Base-by-base conservation (phyloP, 92 coral and sea anemone genomes). In the Epizoanthus scotinus region DNA sequence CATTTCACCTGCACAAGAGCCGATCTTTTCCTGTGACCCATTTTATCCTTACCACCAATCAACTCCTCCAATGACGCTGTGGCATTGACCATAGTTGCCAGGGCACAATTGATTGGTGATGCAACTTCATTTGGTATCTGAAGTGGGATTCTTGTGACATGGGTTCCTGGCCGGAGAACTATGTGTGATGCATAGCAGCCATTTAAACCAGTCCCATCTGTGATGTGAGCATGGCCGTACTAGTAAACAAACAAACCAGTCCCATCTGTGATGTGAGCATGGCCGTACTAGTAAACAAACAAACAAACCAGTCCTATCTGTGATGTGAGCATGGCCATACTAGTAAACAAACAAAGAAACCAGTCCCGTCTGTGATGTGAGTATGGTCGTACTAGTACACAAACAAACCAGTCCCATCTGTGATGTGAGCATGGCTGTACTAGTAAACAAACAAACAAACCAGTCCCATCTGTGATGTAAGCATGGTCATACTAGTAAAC, bases 21-120 rank as follows among this genome's bases (percentile, higher is more conserved):
- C 56, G 78, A 86, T 84, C 78, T 89, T 71, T 83, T 71, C 22
- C 89, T 84, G 38, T 77, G 83, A 29, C 67, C 22, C 47, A 71
- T 63, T 53, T 74, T 61, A 50, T 63, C 63, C 22, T 63, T 49
- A 25, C 53, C 58, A 26, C 73, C 82, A 59, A 63, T 50, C 86
- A 77, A 44, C 72, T 85, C 82, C 18, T 78, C 80, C 14, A 92
- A 77, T 66, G 86, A 93, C 53, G 81, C 86, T 28, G 87, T 79
- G 19, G 94, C 99, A 89, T 82, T 88, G 12, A 95, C 94, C 99
- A 95, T 95, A 10, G 99, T 95, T 20, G 98, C 94, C 47, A 95
- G 84, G 9, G 99, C 99, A 82, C 99, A 95, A 59, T 95, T 95
- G 31, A 95, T 49, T 38, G 99, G 95, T 20, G 99, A 88, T 18